Evolutionary conservation across 2,797 vertebrate genomes (phyloP), one percentile per base, ranked within the genome.

Genomic region (Natrix natrix): DNA sequence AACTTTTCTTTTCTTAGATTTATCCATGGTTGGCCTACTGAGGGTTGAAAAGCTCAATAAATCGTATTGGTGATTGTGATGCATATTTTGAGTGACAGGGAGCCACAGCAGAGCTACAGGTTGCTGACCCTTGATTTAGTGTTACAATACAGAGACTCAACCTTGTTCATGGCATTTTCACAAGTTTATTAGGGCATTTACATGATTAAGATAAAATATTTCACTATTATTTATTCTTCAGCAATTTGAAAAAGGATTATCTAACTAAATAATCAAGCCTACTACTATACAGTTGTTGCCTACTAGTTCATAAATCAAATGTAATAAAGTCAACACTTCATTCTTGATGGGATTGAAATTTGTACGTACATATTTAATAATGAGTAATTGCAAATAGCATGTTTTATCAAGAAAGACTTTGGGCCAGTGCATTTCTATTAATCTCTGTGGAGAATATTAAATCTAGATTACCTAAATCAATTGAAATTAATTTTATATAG

Each of bases 251-350:
- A 78, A 91, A 69, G 61, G 8, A 91, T 8, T 91, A 94, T 90
- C n/a, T 59, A 89, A 93, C 93, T 92, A 95, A 95, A 95, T 94
- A 95, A 93, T 52, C 87, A 91, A 91, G 43, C 90, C 95, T 90
- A 88, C 92, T 93, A n/a, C n/a, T 54, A 83, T 86, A 91, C 74
- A 94, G 16, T 92, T 69, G 63, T 93, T 95, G 96, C 56, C 89
- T 93, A 83, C 61, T 94, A 94, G 57, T 94, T 94, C 93, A 95
- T 94, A 95, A 97, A 96, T 96, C 92, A 97, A 96, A 94, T 92
- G 93, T 95, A 96, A 97, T 97, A 95, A 97, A 92, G 11, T 11
- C 86, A 89, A 96, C 91, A 90, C 57, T 96, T 94, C 86, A 78
- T 83, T 94, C 95, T 93, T 63, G 56, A 94, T 95, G 17, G 87